Percentiles rank a stretch among this genome's conserved stretches.
Evolutionary conservation across 1,140 invertebrate genomes (phyloP).

Genomic region (Macrotrachela quadricornifera): DNA sequence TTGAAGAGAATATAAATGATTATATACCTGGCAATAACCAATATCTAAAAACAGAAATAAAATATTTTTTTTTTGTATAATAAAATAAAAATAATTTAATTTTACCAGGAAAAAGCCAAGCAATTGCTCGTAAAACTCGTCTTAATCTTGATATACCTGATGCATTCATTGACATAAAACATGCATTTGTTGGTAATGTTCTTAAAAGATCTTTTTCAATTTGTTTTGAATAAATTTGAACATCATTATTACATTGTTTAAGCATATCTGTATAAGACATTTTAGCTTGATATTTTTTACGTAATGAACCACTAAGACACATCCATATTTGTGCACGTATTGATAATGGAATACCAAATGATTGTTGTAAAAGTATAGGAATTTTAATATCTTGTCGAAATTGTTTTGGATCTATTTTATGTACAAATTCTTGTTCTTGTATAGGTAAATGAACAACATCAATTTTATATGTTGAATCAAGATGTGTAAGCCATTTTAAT

Average conservation of each 20-base stretch:
- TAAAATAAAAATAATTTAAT: too few relatives aligned
- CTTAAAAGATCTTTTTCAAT: slow-evolving; percentile 87
- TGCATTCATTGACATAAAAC: slow-evolving; percentile 70
- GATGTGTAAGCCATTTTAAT: too few relatives aligned
- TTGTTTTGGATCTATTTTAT: too few relatives aligned
- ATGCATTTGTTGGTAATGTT: slow-evolving; percentile 86
- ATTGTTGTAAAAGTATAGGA: too few relatives aligned
- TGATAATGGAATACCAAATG: slow-evolving; percentile 70
- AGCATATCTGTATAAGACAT: slow-evolving; percentile 79
- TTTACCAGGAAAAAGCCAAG: slow-evolving; percentile 67
- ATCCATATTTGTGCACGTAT: slow-evolving; percentile 84
- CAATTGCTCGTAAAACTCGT: slow-evolving; percentile 65
- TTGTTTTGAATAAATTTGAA: slow-evolving; percentile 66
- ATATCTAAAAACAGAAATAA: slow-evolving; percentile 41
- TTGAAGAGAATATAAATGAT: too few relatives aligned
- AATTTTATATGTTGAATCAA: too few relatives aligned
- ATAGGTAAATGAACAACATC: too few relatives aligned
- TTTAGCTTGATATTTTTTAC: slow-evolving; percentile 48
- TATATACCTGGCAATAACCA: slow-evolving; percentile 84
- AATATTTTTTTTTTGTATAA: too few relatives aligned
- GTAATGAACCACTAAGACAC: slow-evolving; percentile 53
- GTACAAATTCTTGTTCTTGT: too few relatives aligned
- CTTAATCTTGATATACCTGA: slow-evolving; percentile 62
- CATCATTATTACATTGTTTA: slow-evolving; percentile 73
- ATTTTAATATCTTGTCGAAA: too few relatives aligned